These are phyloP conservation scores for Psilopsiagon aurifrons DNA, from an alignment of 2,113 vertebrate species.

Conservation along the genomic window DNA sequence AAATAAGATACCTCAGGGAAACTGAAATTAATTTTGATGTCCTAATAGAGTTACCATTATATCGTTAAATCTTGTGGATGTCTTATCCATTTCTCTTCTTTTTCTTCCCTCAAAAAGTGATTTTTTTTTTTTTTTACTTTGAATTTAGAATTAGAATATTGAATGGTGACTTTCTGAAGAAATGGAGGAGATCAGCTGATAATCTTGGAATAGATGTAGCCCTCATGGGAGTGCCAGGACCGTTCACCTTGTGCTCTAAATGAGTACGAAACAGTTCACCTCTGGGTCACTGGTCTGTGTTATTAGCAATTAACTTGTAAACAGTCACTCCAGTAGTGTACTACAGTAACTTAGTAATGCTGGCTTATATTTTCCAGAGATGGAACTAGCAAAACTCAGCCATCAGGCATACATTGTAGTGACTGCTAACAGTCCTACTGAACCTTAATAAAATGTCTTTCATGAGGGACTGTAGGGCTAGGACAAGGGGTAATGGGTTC, in stretches of 20 bases:
- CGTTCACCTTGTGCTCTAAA: neutral
- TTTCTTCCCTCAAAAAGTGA: neutral
- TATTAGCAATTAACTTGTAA: neutral
- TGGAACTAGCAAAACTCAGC: conserved; percentile 7
- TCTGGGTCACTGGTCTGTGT: neutral
- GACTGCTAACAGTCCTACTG: neutral
- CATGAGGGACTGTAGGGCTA: too few species aligned
- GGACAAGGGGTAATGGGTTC: too few species aligned
- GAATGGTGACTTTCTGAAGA: conserved; percentile 4
- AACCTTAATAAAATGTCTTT: neutral
- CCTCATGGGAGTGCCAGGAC: neutral
- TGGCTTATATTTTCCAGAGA: conserved; percentile 1
- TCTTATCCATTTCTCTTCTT: conserved; percentile 42
- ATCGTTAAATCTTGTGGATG: conserved; percentile 64
- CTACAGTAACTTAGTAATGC: neutral
- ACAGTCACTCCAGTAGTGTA: neutral
- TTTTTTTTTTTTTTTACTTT: conserved; percentile 37
- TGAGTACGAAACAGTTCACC: neutral
- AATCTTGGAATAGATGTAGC: neutral
- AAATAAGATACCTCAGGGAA: conserved; percentile 76
- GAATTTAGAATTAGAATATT: conserved; percentile 32
- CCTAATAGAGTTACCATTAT: conserved; percentile 70
- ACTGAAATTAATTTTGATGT: conserved; percentile 79
- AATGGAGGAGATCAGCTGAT: neutral
- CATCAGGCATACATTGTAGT: neutral